Conservation (phyloP, 2,888 invertebrate species). For the Loripinus fragilis region DNA sequence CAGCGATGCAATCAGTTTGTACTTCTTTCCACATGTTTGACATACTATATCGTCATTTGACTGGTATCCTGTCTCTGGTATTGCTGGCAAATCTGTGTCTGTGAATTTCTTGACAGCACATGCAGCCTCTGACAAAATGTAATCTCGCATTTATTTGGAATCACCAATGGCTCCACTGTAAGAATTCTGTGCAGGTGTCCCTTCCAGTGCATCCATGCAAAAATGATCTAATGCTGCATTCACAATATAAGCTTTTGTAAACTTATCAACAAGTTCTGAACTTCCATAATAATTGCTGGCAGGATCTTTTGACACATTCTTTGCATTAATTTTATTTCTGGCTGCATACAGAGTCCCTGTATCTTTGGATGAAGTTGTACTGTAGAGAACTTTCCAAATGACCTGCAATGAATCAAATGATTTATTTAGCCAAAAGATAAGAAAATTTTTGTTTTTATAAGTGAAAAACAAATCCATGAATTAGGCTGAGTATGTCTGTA, state of each 20-base stretch:
- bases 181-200: neutral
- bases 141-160: neutral
- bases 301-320: slow-evolving; percentile 38
- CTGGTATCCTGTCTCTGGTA: slow-evolving; percentile 27
- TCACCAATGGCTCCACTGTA: neutral
- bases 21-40: slow-evolving; percentile 31
- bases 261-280: slow-evolving; percentile 31
- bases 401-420: slow-evolving; percentile 15
- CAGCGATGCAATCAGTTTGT: neutral
- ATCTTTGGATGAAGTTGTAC: slow-evolving; percentile 21
- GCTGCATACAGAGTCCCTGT: slow-evolving; percentile 35
- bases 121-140: neutral
- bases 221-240: slow-evolving; percentile 32
- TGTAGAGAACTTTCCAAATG: slow-evolving; percentile 38
- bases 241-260: slow-evolving; percentile 30
- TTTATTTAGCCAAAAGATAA: no score
- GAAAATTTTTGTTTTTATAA: no score
- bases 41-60: slow-evolving; percentile 25
- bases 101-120: neutral
- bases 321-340: slow-evolving; percentile 38
- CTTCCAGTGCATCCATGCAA: slow-evolving; percentile 26
- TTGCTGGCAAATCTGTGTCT: neutral
- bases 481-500: no score
- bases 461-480: no score
- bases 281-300: slow-evolving; percentile 36